Conservation (phyloP, 2,797 vertebrate species). For the Oreortyx pictus region DNA sequence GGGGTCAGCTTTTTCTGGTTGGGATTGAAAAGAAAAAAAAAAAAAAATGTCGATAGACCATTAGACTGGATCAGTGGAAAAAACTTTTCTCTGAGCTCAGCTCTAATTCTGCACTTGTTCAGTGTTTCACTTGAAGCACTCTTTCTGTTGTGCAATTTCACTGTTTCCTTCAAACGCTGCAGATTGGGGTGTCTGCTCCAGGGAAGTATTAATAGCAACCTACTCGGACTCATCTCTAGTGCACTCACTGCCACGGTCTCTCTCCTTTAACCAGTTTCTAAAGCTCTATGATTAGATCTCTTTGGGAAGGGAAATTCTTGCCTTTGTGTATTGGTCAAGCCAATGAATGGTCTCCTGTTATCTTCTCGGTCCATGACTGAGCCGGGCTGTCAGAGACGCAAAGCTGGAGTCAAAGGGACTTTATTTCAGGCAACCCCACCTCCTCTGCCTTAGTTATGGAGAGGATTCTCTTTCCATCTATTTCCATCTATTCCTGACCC, state of each 20-base stretch:
- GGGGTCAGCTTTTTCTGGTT: not conserved
- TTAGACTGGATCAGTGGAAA: not conserved
- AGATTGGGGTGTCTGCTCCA: not conserved
- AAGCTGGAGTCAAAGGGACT: slow-evolving; percentile 62
- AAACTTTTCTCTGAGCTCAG: not conserved
- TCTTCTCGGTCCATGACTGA: slow-evolving; percentile 15
- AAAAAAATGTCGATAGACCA: not conserved
- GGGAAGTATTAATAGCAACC: slow-evolving; percentile 9
- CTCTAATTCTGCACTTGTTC: not conserved
- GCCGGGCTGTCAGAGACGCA: slow-evolving; percentile 12
- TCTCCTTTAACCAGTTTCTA: slow-evolving; percentile 28
- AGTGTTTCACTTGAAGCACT: not conserved
- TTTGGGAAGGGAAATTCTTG: slow-evolving; percentile 61
- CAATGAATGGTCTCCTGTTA: slow-evolving; percentile 63
- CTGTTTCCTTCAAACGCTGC: not conserved
- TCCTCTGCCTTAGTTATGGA: slow-evolving; percentile 7
- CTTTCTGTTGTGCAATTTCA: not conserved
- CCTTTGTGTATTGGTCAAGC: slow-evolving; percentile 42
- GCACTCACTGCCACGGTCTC: not conserved
- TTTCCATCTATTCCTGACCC: slow-evolving; percentile 11
- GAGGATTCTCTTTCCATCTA: not conserved
- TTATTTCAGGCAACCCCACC: slow-evolving; percentile 50
- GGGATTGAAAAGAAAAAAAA: not conserved
- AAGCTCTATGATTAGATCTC: slow-evolving; percentile 47
- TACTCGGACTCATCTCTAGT: not conserved